Evolutionary conservation across 2,797 vertebrate species (phyloP).

Genomic region (Austrolebias charrua): DNA sequence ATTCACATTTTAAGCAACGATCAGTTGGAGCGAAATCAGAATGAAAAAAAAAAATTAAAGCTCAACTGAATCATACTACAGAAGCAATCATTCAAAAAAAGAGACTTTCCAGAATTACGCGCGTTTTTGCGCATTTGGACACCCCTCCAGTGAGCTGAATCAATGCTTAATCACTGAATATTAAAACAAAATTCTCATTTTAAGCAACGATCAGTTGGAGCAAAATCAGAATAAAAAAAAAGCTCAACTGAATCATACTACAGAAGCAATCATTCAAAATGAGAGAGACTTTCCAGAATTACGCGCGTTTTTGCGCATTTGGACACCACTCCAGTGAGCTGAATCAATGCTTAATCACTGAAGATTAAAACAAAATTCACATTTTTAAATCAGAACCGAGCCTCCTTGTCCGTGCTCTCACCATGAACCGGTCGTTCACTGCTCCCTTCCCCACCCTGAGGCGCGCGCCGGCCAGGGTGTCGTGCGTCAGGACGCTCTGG

Average conservation of each 20-base stretch:
- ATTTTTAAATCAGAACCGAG: neutral
- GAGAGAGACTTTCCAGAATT: neutral
- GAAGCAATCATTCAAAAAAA: too few relatives aligned
- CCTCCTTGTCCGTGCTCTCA: constrained; percentile 64
- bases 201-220: too few relatives aligned
- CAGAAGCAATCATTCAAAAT: too few relatives aligned
- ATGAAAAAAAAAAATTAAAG: too few relatives aligned
- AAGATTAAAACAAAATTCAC: neutral
- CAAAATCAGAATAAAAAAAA: too few relatives aligned
- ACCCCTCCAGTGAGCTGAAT: neutral
- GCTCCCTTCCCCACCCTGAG: constrained; percentile 92
- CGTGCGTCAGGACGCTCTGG: constrained; percentile 89
- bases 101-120: neutral
- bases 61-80: too few relatives aligned
- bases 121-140: constrained; percentile 40
- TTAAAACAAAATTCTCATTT: neutral
- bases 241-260: too few relatives aligned
- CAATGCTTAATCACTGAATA: neutral
- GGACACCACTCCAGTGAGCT: neutral
- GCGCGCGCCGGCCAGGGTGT: constrained; percentile 82
- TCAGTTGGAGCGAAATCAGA: too few relatives aligned
- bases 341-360: neutral
- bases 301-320: constrained; percentile 36
- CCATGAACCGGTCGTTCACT: constrained; percentile 93
- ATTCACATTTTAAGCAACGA: neutral